Evolutionary conservation across 2,888 invertebrate species (phyloP), one percentile per base, ranked within the genome.

Genomic region (Cactoblastis cactorum): DNA sequence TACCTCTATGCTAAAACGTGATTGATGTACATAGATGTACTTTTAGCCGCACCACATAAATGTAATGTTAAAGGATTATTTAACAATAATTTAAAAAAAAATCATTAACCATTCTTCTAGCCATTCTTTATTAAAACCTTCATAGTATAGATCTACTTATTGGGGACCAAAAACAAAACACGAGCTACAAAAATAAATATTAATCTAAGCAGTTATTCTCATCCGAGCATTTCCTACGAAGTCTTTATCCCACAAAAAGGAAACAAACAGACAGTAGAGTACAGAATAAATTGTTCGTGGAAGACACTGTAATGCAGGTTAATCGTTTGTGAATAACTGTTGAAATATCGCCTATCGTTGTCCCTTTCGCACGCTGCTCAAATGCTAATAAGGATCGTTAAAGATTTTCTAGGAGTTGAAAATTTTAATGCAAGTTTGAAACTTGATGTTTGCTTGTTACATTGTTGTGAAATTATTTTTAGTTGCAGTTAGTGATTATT

Each of bases 291-390:
- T 71, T 64, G 63, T 59, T 60, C 54, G 61, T 58, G 59, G 63
- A 66, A 55, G 58, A 65, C 66, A 58, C 52, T 52, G 58, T 67
- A 63, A 71, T 69, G 65, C 67, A 59, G 72, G 67, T 79, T 75
- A 83, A 83, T 83, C 76, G 77, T 58, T 75, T 68, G 80, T 72
- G 62, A 77, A 64, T 75, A 77, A 79, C 62, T 61, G 59, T 65
- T 77, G 71, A 79, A 77, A 78, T 78, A 77, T 73, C 67, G 66
- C 66, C 63, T 61, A 56, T 52, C 59, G 51, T 50, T 62, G 56
- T 62, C 58, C 54, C 53, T 49, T 57, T 54, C 34, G 35, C 22
- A 12, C 39, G 34, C 14, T 9, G 14, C 11, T n/a, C 8, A 24
- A 24, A 32, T 32, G n/a, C 28, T 41, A 28, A 43, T 28, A 12